Conservation (phyloP, 2,113 vertebrate genomes). For the Piprites chloris region DNA sequence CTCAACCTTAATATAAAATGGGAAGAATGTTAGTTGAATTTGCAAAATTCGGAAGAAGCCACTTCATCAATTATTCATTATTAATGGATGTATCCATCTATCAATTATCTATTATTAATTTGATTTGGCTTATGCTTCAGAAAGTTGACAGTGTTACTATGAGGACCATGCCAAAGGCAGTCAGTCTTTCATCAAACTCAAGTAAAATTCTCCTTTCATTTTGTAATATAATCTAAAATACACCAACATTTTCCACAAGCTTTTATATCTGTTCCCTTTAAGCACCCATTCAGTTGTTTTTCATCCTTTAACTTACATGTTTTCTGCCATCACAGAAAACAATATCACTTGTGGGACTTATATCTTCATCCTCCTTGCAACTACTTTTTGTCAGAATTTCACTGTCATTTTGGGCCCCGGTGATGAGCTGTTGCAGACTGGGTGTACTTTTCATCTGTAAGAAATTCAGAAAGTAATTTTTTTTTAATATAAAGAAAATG, state of each 20-base stretch:
- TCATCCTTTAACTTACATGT: slow-evolving; percentile 53
- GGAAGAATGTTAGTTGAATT: background rate
- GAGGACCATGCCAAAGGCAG: background rate
- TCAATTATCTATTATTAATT: background rate
- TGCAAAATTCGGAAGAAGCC: background rate
- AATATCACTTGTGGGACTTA: background rate
- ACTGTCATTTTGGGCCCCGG: slow-evolving; percentile 42
- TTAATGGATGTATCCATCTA: background rate
- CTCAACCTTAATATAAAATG: background rate
- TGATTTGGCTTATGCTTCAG: background rate
- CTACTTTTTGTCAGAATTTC: background rate
- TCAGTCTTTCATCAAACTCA: background rate
- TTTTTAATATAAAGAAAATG: background rate
- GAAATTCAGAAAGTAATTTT: background rate
- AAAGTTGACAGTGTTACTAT: background rate
- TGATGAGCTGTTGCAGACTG: slow-evolving; percentile 76
- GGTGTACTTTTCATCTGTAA: slow-evolving; percentile 74
- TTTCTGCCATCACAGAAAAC: slow-evolving; percentile 63
- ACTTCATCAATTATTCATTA: background rate
- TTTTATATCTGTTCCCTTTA: background rate
- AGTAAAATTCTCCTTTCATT: background rate
- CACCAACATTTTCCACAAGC: background rate
- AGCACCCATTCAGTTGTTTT: background rate
- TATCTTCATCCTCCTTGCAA: slow-evolving; percentile 12
- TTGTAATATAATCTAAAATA: background rate